Conservation (phyloP, 2,888 invertebrate species). For the Melanargia galathea region DNA sequence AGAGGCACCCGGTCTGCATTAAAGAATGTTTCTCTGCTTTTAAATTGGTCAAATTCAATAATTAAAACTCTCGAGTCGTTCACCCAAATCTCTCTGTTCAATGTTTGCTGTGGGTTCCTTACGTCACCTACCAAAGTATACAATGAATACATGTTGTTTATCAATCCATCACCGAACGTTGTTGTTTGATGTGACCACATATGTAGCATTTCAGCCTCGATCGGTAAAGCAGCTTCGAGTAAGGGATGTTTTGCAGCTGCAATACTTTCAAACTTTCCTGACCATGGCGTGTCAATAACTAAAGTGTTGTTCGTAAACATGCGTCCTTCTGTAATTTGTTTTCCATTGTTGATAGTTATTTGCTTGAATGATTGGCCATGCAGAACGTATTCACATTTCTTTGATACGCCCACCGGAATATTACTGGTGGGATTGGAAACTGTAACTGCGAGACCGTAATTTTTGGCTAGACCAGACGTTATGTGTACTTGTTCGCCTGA, state of each 20-base stretch:
- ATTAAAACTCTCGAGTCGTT: conserved; percentile 94
- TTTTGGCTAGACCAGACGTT: conserved; percentile 88
- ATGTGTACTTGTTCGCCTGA: conserved; percentile 94
- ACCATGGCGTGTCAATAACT: conserved; percentile 88
- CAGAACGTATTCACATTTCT: conserved; percentile 83
- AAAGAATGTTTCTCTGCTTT: conserved; percentile 94
- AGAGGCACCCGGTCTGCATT: conserved; percentile 92
- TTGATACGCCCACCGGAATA: conserved; percentile 79
- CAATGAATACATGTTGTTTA: conserved; percentile 90
- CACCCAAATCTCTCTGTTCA: conserved; percentile 93
- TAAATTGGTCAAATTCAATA: conserved; percentile 95
- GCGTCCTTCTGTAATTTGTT: conserved; percentile 87
- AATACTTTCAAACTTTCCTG: conserved; percentile 88
- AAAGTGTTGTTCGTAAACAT: conserved; percentile 91
- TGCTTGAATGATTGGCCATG: conserved; percentile 86
- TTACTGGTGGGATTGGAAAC: conserved; percentile 82
- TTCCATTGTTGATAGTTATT: conserved; percentile 86
- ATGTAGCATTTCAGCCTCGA: conserved; percentile 94
- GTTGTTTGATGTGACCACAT: conserved; percentile 94
- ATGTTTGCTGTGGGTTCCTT: conserved; percentile 91
- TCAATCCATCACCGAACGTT: conserved; percentile 87
- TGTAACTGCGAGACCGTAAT: conserved; percentile 89
- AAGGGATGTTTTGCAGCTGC: conserved; percentile 92
- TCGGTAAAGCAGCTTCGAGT: conserved; percentile 91
- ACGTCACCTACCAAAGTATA: conserved; percentile 93